Evolutionary conservation across 1,140 invertebrate species (phyloP).

Genomic region (Potamilus streckersoni): DNA sequence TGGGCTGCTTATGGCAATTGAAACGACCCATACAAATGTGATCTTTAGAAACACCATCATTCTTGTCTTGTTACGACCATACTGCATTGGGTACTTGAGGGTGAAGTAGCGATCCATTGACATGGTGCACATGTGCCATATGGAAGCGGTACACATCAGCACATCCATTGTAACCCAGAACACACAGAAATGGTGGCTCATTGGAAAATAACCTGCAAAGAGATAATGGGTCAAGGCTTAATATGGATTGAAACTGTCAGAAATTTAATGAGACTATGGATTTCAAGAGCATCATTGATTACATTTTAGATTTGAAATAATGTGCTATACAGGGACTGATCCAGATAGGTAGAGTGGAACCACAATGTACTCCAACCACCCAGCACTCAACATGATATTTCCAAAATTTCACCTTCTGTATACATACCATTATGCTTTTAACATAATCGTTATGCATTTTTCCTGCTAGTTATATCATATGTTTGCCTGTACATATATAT

Average conservation of each 20-base stretch:
- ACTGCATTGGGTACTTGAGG: slow-evolving; percentile 70
- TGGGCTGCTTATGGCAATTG: slow-evolving; percentile 88
- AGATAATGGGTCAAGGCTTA: not conserved
- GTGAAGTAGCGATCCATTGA: slow-evolving; percentile 81
- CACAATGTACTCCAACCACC: too few species aligned
- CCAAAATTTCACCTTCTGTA: too few species aligned
- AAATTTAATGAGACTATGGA: too few species aligned
- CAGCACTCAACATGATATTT: too few species aligned
- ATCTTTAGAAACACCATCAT: slow-evolving; percentile 88
- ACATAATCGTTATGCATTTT: too few species aligned
- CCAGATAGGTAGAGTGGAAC: too few species aligned
- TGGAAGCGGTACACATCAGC: slow-evolving; percentile 92
- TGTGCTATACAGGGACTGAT: not conserved
- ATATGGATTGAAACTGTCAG: not conserved
- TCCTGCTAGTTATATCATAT: too few species aligned
- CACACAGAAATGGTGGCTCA: slow-evolving; percentile 88
- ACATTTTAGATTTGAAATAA: not conserved
- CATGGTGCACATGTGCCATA: slow-evolving; percentile 98
- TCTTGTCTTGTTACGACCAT: slow-evolving; percentile 89
- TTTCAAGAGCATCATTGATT: too few species aligned
- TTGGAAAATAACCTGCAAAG: slow-evolving; percentile 88
- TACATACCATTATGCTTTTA: too few species aligned
- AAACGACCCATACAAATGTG: slow-evolving; percentile 89
- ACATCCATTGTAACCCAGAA: slow-evolving; percentile 95
- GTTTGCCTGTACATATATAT: too few species aligned